Evolutionary conservation across 2,888 invertebrate species (phyloP).

Genomic region (Meiosimyza decipiens): DNA sequence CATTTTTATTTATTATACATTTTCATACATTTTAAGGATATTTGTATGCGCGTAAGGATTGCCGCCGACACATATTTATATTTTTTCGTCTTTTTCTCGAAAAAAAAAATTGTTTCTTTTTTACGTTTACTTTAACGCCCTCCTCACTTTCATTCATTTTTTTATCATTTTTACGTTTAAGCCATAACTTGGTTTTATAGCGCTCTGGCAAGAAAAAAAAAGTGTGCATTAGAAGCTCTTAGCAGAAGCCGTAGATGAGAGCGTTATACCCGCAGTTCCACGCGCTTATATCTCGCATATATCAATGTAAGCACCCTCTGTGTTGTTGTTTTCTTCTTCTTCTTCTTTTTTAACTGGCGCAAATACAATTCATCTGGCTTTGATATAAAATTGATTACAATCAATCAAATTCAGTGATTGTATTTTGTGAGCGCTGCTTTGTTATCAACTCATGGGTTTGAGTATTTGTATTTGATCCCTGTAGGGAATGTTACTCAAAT

Average conservation of each 20-base stretch:
- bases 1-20: constrained; percentile 29
- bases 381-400: constrained; percentile 56
- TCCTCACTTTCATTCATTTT: constrained; percentile 15
- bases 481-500: too few species aligned
- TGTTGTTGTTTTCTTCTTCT: neutral
- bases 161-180: constrained; percentile 18
- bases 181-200: constrained; percentile 27
- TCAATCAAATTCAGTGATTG: constrained; percentile 64
- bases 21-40: constrained; percentile 25
- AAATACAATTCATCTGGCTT: constrained; percentile 45
- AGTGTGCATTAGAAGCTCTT: constrained; percentile 1
- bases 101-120: neutral
- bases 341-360: constrained; percentile 27
- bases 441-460: constrained; percentile 3
- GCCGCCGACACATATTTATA: neutral
- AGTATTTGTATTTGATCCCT: constrained; percentile 1
- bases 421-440: constrained; percentile 44
- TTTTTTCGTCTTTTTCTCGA: neutral
- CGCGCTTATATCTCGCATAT: constrained; percentile 2
- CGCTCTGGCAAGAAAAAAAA: neutral
- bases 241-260: neutral
- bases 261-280: neutral
- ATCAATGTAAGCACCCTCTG: neutral
- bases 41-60: constrained; percentile 25
- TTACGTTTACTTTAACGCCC: too few species aligned